A percentile compares a stretch with the other conserved stretches of the same genome.
These are phyloP conservation scores for Drosophila neonasuta DNA, from an alignment of 2,888 invertebrate species.

Conservation along the genomic window DNA sequence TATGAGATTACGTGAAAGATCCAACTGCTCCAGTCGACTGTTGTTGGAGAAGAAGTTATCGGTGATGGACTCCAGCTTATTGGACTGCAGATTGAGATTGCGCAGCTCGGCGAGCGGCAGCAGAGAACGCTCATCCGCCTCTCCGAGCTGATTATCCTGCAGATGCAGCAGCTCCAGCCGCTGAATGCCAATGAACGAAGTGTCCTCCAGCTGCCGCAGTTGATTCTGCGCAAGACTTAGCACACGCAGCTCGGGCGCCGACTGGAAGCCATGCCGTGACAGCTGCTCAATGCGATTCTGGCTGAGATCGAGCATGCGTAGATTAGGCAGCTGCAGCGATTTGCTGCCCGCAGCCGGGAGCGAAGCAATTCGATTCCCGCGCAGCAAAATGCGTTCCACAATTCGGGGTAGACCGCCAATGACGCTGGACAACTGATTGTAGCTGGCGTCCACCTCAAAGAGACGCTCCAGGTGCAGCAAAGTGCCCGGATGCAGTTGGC, in stretches of 20 bases:
- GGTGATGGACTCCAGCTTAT: conserved; percentile 88
- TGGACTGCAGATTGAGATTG: conserved; percentile 89
- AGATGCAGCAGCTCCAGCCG: conserved; percentile 89
- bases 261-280: conserved; percentile 85
- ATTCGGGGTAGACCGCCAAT: conserved; percentile 90
- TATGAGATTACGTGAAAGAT: conserved; percentile 89
- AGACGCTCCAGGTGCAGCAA: conserved; percentile 89
- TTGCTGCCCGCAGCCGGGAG: conserved; percentile 87
- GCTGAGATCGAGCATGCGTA: conserved; percentile 89
- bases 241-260: conserved; percentile 86
- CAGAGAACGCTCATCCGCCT: conserved; percentile 87
- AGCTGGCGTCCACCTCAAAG: conserved; percentile 90
- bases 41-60: conserved; percentile 88
- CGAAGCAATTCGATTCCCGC: conserved; percentile 87
- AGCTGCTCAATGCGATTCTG: conserved; percentile 89
- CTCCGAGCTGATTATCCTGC: conserved; percentile 87
- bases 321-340: conserved; percentile 87
- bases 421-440: conserved; percentile 88
- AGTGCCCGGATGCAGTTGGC: conserved; percentile 88
- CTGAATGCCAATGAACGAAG: conserved; percentile 87
- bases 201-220: conserved; percentile 87
- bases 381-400: conserved; percentile 88
- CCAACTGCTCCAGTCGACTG: conserved; percentile 85
- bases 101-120: conserved; percentile 85
- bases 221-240: conserved; percentile 89